phyloP scores from a whole-genome alignment of 2,888 invertebrate species.

The Lissocephala sabroskyi region DNA sequence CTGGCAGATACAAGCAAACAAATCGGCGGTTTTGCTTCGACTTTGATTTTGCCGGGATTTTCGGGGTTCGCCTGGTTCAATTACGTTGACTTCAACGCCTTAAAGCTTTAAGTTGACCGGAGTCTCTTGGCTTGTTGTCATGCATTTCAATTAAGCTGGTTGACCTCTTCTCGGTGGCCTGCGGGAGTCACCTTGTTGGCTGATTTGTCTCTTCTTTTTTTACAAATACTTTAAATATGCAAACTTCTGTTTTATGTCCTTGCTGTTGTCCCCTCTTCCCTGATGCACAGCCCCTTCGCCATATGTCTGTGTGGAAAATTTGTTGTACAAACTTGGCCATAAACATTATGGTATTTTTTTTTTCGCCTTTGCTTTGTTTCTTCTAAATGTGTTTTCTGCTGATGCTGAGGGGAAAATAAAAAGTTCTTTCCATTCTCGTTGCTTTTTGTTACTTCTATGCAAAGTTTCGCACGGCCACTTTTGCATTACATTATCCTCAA shows the following conservation, averaged over 20 bases:
- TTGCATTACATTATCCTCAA: constrained; percentile 56
- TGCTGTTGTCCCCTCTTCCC: no score
- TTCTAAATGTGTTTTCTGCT: not conserved
- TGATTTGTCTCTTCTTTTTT: constrained; percentile 12
- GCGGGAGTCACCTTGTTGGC: not conserved
- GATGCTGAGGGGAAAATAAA: no score
- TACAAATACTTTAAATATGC: constrained; percentile 43
- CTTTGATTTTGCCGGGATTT: constrained; percentile 35
- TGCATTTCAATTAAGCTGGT: no score
- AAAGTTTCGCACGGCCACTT: constrained; percentile 41
- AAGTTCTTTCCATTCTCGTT: no score
- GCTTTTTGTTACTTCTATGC: constrained; percentile 25
- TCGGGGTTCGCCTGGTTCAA: no score
- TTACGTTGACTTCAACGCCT: no score
- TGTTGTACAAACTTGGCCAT: constrained; percentile 17
- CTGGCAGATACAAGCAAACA: constrained; percentile 26
- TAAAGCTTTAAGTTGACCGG: no score
- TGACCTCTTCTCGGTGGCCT: no score
- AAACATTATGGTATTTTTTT: constrained; percentile 25
- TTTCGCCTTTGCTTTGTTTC: not conserved
- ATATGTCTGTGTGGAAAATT: constrained; percentile 7
- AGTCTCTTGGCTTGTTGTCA: no score
- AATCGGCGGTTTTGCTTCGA: constrained; percentile 38
- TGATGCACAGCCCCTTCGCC: not conserved
- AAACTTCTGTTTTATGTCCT: no score